phyloP scores from a whole-genome alignment of 2,888 invertebrate species.

The Epistrophe eligans region DNA sequence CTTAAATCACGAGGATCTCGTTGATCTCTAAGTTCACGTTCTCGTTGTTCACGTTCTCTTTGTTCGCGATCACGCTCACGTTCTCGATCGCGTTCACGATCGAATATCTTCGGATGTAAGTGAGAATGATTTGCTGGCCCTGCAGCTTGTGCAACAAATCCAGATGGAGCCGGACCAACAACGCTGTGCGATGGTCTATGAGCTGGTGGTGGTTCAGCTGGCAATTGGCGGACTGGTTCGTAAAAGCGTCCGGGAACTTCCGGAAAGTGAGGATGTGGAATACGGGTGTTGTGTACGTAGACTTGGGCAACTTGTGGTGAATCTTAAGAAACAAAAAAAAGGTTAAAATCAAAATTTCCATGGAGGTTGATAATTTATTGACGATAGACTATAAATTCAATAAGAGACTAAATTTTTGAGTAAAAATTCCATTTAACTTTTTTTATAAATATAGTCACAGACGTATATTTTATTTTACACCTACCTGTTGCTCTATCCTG shows the following conservation, averaged over 20 bases:
- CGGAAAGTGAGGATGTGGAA: conserved; percentile 84
- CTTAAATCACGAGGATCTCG: conserved; percentile 78
- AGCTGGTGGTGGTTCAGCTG: conserved; percentile 87
- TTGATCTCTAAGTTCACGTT: conserved; percentile 79
- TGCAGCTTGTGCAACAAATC: conserved; percentile 63
- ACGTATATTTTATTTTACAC: conserved; percentile 18
- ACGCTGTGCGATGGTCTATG: conserved; percentile 83
- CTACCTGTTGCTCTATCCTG: conserved; percentile 88
- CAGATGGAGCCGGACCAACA: conserved; percentile 81
- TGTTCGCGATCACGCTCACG: conserved; percentile 81
- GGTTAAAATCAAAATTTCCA: neutral
- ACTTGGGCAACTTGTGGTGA: conserved; percentile 89
- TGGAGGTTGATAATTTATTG: neutral
- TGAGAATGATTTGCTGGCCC: conserved; percentile 77
- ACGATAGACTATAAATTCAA: too few species aligned
- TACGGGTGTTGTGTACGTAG: conserved; percentile 85
- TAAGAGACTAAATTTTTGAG: too few species aligned
- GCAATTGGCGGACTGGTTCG: conserved; percentile 84
- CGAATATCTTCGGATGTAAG: conserved; percentile 80
- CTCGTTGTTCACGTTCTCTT: conserved; percentile 79
- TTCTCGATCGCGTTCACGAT: conserved; percentile 80
- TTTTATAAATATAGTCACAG: too few species aligned
- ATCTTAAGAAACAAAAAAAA: conserved; percentile 81
- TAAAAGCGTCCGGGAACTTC: conserved; percentile 85
- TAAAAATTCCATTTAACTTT: too few species aligned